Conservation (phyloP, 35 echinoderm and acorn worm species). For the Patiria miniata region DNA sequence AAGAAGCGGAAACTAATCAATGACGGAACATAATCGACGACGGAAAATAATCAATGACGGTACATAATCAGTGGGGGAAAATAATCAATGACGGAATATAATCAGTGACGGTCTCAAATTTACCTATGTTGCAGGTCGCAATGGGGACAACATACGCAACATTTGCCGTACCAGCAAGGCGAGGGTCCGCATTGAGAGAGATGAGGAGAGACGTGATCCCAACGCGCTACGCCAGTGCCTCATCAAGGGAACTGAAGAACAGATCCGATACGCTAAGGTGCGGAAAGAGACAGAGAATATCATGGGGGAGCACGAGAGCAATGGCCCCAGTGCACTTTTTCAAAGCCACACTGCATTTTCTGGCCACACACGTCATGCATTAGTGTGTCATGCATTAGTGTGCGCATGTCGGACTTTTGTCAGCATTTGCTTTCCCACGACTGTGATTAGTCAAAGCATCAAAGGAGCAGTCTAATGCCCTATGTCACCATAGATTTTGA, state of each 20-base stretch:
- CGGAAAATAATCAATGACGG: too few relatives aligned
- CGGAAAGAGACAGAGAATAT: not conserved
- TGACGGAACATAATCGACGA: too few relatives aligned
- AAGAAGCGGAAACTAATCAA: too few relatives aligned
- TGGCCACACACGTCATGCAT: not conserved
- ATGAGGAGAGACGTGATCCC: slow-evolving; percentile 30
- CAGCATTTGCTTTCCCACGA: too few relatives aligned
- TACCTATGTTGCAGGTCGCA: slow-evolving; percentile 54
- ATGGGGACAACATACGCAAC: slow-evolving; percentile 77
- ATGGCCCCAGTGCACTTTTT: not conserved
- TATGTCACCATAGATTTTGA: too few relatives aligned
- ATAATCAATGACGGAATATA: too few relatives aligned
- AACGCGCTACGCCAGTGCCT: slow-evolving; percentile 42
- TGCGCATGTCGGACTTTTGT: not conserved
- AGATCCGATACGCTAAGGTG: slow-evolving; percentile 83
- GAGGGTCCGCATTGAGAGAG: slow-evolving; percentile 66
- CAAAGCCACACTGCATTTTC: too few relatives aligned
- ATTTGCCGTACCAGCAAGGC: slow-evolving; percentile 73
- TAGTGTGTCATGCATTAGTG: not conserved
- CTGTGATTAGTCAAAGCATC: too few relatives aligned
- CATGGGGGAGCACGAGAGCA: not conserved
- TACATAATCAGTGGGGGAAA: too few relatives aligned
- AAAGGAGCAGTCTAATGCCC: too few relatives aligned
- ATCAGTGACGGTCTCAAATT: too few relatives aligned
- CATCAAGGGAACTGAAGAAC: slow-evolving; percentile 74